Evolutionary conservation across 2,113 vertebrate genomes (phyloP), one percentile per base, ranked within the genome.

Genomic region (Calyptomena viridis): DNA sequence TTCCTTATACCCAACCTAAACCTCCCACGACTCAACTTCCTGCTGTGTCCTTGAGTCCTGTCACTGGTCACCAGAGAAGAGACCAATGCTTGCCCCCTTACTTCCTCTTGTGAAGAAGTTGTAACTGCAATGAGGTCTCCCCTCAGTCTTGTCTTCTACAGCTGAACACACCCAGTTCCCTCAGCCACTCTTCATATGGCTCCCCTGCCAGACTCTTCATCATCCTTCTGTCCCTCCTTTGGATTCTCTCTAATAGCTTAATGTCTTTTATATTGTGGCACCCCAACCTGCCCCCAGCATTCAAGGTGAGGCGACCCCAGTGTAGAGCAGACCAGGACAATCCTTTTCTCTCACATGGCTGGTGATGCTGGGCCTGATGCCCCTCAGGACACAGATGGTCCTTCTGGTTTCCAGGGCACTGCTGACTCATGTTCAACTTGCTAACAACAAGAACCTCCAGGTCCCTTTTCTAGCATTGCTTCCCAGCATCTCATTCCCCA

Each of bases 281-380:
- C 12, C 11, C 25, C 18, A 30, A 56, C 4, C 6, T 47, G 2
- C 3, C 3, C 33, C 4, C 10, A 21, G 30, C 4, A 52, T 24
- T 78, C 0, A 2, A n/a, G 23, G 12, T 13, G 15, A 53, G 33
- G 14, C 9, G 0, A 1, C 15, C 12, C 12, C 23, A 53, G 9
- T 0, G 0, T 37, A 46, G 18, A 33, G 17, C 11, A 37, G 63
- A 53, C 4, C 1, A 1, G 39, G 15, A 78, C 27, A 60, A 28
- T 27, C 18, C 8, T 30, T 12, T 52, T 2, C 18, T 21, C n/a
- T 67, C 31, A 13, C 10, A 31, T 0, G 0, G 10, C 21, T 42
- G 21, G 2, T 0, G 0, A 10, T 35, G 31, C 11, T 59, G 8
- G 2, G 3, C 7, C 37, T 27, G 13, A 4, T 59, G 9, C 1